Conservation (phyloP, 2,888 invertebrate species). For the Endotricha flammealis region DNA sequence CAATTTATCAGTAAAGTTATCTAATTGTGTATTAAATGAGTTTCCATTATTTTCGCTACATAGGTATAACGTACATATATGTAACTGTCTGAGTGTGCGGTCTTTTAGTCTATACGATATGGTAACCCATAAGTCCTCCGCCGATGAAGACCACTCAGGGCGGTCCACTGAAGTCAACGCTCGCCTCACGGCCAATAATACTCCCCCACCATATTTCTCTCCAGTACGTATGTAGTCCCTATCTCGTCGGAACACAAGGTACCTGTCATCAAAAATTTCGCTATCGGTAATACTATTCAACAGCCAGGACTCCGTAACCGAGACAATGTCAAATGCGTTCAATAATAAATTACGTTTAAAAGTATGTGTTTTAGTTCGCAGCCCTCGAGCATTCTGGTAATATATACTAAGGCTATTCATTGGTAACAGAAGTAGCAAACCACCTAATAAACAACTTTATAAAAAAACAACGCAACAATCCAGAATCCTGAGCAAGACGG, state of each 20-base stretch:
- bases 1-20: conserved; percentile 11
- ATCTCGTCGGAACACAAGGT: conserved; percentile 14
- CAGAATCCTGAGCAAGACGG: too few species aligned
- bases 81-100: neutral
- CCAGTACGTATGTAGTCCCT: conserved; percentile 10
- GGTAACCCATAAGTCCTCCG: conserved; percentile 16
- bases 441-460: too few species aligned
- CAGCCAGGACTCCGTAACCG: conserved; percentile 16
- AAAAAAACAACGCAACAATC: too few species aligned
- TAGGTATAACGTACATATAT: conserved; percentile 6
- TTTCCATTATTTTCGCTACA: conserved; percentile 1
- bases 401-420: conserved; percentile 1
- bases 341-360: too few species aligned
- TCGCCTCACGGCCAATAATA: conserved; percentile 12
- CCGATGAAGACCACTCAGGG: conserved; percentile 11
- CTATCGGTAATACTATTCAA: conserved; percentile 8
- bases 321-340: conserved; percentile 15
- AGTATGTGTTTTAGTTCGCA: conserved; percentile 13
- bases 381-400: conserved; percentile 13
- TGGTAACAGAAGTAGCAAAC: too few species aligned
- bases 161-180: conserved; percentile 2
- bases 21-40: conserved; percentile 2
- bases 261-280: conserved; percentile 14
- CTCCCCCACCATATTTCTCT: conserved; percentile 12
- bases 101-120: neutral